Conservation (phyloP, 2,888 invertebrate genomes). For the Caenorhabditis sp. region DNA sequence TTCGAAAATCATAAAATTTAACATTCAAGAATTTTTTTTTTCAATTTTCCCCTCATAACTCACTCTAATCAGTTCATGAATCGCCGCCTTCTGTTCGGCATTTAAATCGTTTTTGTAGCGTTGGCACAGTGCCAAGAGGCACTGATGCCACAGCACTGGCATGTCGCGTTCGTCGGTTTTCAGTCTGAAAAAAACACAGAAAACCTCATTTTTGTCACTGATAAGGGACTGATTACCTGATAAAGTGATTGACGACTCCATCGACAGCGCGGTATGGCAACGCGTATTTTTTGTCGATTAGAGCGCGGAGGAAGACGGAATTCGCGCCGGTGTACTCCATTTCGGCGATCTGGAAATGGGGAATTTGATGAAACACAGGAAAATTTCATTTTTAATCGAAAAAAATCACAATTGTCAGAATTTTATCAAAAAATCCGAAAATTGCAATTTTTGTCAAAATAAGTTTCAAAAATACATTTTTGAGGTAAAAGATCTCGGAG, state of each 20-base stretch:
- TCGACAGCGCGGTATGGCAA: slow-evolving; percentile 96
- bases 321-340: slow-evolving; percentile 98
- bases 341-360: slow-evolving; percentile 91
- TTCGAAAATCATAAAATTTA: too few relatives aligned
- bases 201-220: too few relatives aligned
- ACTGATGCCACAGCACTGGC: slow-evolving; percentile 98
- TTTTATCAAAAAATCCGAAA: background rate
- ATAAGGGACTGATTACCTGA: too few relatives aligned
- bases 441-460: too few relatives aligned
- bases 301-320: slow-evolving; percentile 94
- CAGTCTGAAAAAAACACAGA: slow-evolving; percentile 88
- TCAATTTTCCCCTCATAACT: slow-evolving; percentile 30
- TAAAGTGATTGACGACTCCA: slow-evolving; percentile 94
- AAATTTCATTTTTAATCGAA: background rate
- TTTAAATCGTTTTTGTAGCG: slow-evolving; percentile 96
- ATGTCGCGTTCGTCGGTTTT: slow-evolving; percentile 90
- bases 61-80: slow-evolving; percentile 88
- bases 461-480: too few relatives aligned
- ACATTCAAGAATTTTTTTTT: too few relatives aligned
- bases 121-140: slow-evolving; percentile 94
- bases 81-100: slow-evolving; percentile 92
- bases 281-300: slow-evolving; percentile 98
- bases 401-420: too few relatives aligned
- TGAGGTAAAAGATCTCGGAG: too few relatives aligned
- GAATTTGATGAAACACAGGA: background rate